Conservation (phyloP, 2,113 vertebrate species). For the Bettongia penicillata region DNA sequence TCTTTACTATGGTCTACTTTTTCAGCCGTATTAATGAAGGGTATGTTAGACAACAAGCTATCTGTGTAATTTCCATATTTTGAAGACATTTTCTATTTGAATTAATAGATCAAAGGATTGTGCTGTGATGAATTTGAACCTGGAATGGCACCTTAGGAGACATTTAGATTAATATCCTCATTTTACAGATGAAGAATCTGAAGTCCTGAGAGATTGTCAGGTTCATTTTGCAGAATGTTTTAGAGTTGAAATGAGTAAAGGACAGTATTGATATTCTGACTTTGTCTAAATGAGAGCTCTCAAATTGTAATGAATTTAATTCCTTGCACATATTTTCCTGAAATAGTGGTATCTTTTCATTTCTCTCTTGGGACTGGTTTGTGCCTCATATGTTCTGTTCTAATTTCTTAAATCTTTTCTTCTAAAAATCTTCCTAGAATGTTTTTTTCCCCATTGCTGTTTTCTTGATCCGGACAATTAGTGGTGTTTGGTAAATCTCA, state of each 20-base stretch:
- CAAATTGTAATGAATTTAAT: neutral
- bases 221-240: neutral
- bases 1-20: neutral
- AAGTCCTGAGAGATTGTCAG: neutral
- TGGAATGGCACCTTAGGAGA: neutral
- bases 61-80: neutral
- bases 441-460: neutral
- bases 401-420: neutral
- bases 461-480: neutral
- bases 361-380: neutral
- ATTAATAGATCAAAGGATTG: neutral
- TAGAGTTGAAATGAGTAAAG: neutral
- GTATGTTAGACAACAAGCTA: neutral
- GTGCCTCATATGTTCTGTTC: neutral
- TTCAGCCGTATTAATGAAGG: neutral
- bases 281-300: neutral
- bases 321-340: neutral
- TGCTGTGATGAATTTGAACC: neutral
- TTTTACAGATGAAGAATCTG: neutral
- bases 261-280: neutral
- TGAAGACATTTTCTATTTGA: neutral
- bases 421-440: neutral
- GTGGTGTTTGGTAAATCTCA: neutral
- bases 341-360: neutral
- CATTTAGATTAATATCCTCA: neutral